phyloP scores from a whole-genome alignment of 1,140 invertebrate species.

The Brachionus rotundiformis region DNA sequence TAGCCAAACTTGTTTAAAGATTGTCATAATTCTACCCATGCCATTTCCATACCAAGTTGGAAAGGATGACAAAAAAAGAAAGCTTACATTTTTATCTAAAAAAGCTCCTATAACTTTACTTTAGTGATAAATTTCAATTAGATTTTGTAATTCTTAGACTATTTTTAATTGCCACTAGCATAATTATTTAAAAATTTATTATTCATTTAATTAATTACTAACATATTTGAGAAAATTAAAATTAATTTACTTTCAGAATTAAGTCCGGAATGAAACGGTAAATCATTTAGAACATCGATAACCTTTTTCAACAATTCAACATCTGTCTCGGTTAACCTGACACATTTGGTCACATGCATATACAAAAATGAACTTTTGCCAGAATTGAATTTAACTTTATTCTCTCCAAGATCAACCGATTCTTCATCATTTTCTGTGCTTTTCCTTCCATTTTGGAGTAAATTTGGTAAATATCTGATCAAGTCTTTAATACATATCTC shows the following conservation, averaged over 20 bases:
- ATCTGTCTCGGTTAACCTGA: background rate
- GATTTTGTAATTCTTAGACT: too few relatives aligned
- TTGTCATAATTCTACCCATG: too few relatives aligned
- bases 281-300: constrained; percentile 2
- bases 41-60: too few relatives aligned
- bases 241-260: background rate
- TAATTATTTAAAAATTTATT: too few relatives aligned
- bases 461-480: constrained; percentile 45
- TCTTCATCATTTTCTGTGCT: background rate
- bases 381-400: background rate
- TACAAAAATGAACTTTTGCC: constrained; percentile 41
- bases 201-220: too few relatives aligned
- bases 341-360: constrained; percentile 19
- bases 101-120: too few relatives aligned
- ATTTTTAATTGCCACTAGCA: too few relatives aligned
- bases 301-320: background rate
- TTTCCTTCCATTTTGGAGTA: background rate
- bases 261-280: constrained; percentile 30
- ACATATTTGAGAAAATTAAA: too few relatives aligned
- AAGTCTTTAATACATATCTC: constrained; percentile 45
- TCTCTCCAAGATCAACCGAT: background rate
- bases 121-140: too few relatives aligned
- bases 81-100: too few relatives aligned
- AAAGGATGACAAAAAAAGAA: too few relatives aligned
- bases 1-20: too few relatives aligned